Percentiles rank a stretch among this genome's conserved stretches.
Evolutionary conservation across 2,113 vertebrate species (phyloP).

Genomic region (Cololabis saira): DNA sequence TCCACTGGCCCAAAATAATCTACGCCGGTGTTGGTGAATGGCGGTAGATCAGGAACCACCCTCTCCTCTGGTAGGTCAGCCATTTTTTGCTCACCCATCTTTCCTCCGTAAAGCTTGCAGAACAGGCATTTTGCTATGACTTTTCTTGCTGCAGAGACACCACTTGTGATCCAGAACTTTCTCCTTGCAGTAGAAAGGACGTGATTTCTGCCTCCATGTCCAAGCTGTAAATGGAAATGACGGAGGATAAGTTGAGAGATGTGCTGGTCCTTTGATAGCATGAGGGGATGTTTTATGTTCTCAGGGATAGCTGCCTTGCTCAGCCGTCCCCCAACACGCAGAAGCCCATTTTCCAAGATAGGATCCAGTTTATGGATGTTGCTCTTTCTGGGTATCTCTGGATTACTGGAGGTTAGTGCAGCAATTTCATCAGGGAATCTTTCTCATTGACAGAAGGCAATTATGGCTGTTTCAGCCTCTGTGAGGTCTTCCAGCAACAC

Average conservation of each 20-base stretch:
- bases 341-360: neutral
- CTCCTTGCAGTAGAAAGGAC: neutral
- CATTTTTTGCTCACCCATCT: neutral
- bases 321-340: neutral
- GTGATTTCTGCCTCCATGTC: slow-evolving; percentile 3
- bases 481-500: neutral
- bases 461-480: neutral
- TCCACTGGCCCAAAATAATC: neutral
- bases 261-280: neutral
- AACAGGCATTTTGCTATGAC: neutral
- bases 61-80: slow-evolving; percentile 3
- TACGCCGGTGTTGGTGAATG: neutral
- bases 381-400: neutral
- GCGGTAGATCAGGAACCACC: slow-evolving; percentile 1
- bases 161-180: slow-evolving; percentile 4
- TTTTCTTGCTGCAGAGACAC: neutral
- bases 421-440: neutral
- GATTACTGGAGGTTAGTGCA: neutral
- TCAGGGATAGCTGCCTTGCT: neutral
- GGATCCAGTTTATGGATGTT: neutral
- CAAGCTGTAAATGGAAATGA: neutral
- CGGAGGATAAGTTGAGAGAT: neutral
- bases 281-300: neutral
- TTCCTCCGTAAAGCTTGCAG: neutral
- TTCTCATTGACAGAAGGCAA: neutral